Conservation (phyloP, 2,797 vertebrate species). For the Danio kyathit region DNA sequence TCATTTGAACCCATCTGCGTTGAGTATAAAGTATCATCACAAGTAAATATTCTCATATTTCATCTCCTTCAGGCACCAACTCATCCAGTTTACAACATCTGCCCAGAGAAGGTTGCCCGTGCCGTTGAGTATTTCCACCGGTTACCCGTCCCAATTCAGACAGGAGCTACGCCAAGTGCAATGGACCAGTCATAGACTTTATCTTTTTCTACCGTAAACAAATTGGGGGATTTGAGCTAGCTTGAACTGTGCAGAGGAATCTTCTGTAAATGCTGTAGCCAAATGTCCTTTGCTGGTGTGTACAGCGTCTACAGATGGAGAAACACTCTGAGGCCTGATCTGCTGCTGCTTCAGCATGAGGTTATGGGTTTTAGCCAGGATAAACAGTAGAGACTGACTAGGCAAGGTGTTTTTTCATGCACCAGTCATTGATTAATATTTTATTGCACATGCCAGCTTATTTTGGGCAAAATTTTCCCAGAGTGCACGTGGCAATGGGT, state of each 20-base stretch:
- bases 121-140: slow-evolving; percentile 87
- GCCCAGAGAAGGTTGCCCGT: slow-evolving; percentile 89
- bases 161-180: background rate
- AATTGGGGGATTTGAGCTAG: slow-evolving; percentile 1
- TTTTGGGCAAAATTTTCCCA: background rate
- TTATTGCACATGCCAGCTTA: slow-evolving; percentile 27
- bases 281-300: slow-evolving; percentile 27
- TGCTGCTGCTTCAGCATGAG: slow-evolving; percentile 41
- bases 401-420: slow-evolving; percentile 18
- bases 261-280: slow-evolving; percentile 37
- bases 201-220: background rate
- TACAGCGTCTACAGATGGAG: slow-evolving; percentile 31
- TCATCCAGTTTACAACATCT: slow-evolving; percentile 96
- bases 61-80: slow-evolving; percentile 83
- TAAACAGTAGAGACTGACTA: slow-evolving; percentile 3
- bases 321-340: slow-evolving; percentile 15
- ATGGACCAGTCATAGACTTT: slow-evolving; percentile 41
- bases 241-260: slow-evolving; percentile 14
- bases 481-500: slow-evolving; percentile 9
- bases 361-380: background rate
- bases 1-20: background rate
- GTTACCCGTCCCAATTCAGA: slow-evolving; percentile 77
- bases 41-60: background rate
- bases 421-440: slow-evolving; percentile 7
- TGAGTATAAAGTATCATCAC: background rate